Evolutionary conservation across 2,113 vertebrate species (phyloP), one percentile per base, ranked within the genome.

Genomic region (Nannobrachium achirus): DNA sequence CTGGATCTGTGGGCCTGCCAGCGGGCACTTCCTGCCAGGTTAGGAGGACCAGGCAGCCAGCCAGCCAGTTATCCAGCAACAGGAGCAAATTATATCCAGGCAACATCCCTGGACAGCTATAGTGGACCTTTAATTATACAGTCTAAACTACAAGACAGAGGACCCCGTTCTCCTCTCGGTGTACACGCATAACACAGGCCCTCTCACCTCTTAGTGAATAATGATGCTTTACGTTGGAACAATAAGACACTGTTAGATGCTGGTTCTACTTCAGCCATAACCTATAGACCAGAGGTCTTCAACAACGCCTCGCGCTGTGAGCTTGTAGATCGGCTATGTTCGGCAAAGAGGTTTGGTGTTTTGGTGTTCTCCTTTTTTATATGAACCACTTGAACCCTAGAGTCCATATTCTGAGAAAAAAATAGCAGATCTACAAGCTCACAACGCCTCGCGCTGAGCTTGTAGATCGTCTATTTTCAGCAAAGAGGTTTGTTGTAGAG

Each of bases 211-310:
- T 63, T 57, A 78, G 76, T 42, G 73, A 67, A 67, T 81, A 79
- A 85, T 83, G 87, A 66, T 20, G n/a, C 59, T 86, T 87, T 84
- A 79, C 78, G 69, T 18, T 41, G 66, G 63, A 83, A 88, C 77
- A 88, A 78, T 72, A 64, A 61, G 13, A 10, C 69, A 63, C 60
- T 73, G 75, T 75, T 59, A 65, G 63, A 69, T 70, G 48, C 56
- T 76, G n/a, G n/a, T n/a, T n/a, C n/a, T n/a, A n/a, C n/a, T n/a
- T n/a, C n/a, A n/a, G n/a, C n/a, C n/a, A n/a, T n/a, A n/a, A n/a
- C n/a, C n/a, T n/a, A n/a, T n/a, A n/a, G n/a, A n/a, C n/a, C n/a
- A n/a, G n/a, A n/a, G n/a, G n/a, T n/a, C n/a, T n/a, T n/a, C n/a
- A n/a, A n/a, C n/a, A n/a, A n/a, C n/a, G n/a, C n/a, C n/a, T n/a